phyloP scores from a whole-genome alignment of 2,113 vertebrate species.

The Epinephelus fuscoguttatus region DNA sequence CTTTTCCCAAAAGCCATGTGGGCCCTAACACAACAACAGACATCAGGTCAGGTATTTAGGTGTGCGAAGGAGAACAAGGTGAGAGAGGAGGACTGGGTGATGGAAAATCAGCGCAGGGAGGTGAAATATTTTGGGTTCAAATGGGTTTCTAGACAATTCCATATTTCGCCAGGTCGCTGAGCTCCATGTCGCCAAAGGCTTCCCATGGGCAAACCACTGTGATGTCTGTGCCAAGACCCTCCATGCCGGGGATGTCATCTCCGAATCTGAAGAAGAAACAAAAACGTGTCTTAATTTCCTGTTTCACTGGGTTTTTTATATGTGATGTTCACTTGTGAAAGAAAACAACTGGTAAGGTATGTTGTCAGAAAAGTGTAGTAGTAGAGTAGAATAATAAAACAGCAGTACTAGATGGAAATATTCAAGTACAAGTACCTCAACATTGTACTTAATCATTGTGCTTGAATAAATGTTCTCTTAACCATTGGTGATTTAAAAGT shows the following conservation, averaged over 20 bases:
- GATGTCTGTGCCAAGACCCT: constrained; percentile 96
- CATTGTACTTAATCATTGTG: not conserved
- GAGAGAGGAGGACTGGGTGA: not conserved
- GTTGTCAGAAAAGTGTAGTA: too few species aligned
- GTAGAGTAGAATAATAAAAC: not conserved
- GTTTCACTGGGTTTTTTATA: not conserved
- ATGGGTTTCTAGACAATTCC: constrained; percentile 88
- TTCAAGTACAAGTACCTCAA: too few species aligned
- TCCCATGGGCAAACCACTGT: constrained; percentile 97
- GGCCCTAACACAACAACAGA: constrained; percentile 3
- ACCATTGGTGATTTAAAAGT: not conserved
- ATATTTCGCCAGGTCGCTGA: constrained; percentile 93
- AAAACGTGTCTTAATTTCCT: not conserved
- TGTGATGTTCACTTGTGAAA: not conserved
- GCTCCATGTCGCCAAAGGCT: constrained; percentile 95
- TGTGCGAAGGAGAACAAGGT: not conserved
- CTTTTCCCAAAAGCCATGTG: not conserved
- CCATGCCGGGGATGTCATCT: constrained; percentile 97
- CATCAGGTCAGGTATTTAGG: not conserved
- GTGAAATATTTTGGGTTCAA: not conserved
- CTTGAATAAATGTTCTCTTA: not conserved
- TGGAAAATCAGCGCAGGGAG: constrained; percentile 7
- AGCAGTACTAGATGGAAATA: not conserved
- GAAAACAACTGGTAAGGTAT: too few species aligned
- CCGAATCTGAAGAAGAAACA: constrained; percentile 86